Percentiles rank a stretch among this genome's conserved stretches.
phyloP scores from a whole-genome alignment of 2,113 vertebrate species.

The Vidua macroura region DNA sequence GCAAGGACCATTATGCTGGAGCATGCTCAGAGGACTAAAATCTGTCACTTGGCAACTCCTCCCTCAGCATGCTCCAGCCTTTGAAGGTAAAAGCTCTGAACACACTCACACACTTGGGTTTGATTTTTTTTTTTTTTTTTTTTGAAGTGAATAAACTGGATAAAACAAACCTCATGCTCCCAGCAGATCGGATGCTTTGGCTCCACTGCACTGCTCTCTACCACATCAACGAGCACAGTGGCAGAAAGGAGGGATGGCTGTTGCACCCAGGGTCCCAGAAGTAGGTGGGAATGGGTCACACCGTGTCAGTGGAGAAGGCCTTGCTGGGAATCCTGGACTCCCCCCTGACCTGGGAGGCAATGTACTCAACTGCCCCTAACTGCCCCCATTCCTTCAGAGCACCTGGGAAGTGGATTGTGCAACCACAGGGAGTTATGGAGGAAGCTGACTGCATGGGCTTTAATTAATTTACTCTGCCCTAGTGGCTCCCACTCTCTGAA shows the following conservation, averaged over 20 bases:
- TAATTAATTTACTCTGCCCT: background rate
- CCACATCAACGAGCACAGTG: rapidly evolving
- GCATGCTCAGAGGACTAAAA: background rate
- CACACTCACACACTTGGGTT: background rate
- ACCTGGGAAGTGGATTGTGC: background rate
- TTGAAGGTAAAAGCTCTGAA: background rate
- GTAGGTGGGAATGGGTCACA: background rate
- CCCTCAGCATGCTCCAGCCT: background rate
- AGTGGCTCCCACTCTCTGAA: background rate
- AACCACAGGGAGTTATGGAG: background rate
- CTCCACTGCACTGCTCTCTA: background rate
- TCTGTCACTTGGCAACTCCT: background rate
- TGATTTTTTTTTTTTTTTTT: background rate
- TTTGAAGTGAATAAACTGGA: background rate
- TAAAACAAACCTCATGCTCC: background rate
- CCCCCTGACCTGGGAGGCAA: background rate
- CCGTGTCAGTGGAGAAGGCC: background rate
- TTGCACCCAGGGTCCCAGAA: background rate
- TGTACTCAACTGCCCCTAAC: background rate
- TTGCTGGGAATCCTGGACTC: background rate
- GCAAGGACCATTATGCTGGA: background rate
- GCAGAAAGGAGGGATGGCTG: background rate
- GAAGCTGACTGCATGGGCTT: background rate
- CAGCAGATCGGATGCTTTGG: background rate
- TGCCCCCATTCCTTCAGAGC: background rate